Conservation (phyloP, 2,888 invertebrate species). For the Pedicia rivosa region DNA sequence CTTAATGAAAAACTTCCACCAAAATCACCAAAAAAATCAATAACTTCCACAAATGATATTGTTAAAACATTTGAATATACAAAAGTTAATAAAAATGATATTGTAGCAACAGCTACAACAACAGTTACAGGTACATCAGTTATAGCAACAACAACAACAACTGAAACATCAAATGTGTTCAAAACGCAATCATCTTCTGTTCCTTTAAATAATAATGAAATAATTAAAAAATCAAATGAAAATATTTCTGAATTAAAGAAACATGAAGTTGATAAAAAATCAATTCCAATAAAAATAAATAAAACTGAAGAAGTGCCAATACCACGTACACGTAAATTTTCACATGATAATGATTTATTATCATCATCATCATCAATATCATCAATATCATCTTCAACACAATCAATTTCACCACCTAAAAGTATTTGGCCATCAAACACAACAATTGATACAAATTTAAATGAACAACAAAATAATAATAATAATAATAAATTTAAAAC, state of each 20-base stretch:
- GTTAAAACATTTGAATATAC: no score
- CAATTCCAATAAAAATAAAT: slow-evolving; percentile 16
- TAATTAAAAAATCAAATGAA: no score
- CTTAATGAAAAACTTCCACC: slow-evolving; percentile 16
- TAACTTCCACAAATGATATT: slow-evolving; percentile 4
- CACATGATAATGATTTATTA: no score
- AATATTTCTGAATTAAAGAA: neutral
- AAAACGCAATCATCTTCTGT: no score
- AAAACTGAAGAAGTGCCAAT: no score
- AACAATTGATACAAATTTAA: neutral
- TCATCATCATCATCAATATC: no score
- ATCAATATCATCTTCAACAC: no score
- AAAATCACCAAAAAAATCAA: slow-evolving; percentile 11
- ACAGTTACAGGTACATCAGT: no score
- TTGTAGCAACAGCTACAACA: no score
- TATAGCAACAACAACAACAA: slow-evolving; percentile 4
- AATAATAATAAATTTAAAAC: slow-evolving; percentile 5
- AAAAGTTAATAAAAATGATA: no score
- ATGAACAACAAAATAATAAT: neutral
- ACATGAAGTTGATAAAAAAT: slow-evolving; percentile 23
- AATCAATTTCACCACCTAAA: slow-evolving; percentile 32
- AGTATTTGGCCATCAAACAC: slow-evolving; percentile 20
- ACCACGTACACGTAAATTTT: no score
- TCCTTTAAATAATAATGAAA: no score
- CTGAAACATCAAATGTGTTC: slow-evolving; percentile 7